A percentile compares a stretch with the other conserved stretches of the same genome.
phyloP scores from a whole-genome alignment of 64 coral and sea anemone genomes.

The Hydrozoanthus tunicans region DNA sequence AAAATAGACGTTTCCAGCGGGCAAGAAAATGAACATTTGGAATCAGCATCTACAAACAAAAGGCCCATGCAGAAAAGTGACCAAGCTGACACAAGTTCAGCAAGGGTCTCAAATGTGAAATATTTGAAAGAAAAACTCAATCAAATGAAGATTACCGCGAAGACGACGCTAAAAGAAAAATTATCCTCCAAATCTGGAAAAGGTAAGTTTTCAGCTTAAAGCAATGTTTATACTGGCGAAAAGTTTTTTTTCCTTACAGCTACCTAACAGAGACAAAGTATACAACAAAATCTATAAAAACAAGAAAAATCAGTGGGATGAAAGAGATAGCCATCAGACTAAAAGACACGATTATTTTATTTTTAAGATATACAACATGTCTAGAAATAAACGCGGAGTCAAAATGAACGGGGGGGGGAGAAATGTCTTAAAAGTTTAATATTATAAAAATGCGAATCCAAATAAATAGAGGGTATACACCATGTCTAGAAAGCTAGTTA shows the following conservation, averaged over 20 bases:
- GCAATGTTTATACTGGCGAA: neutral
- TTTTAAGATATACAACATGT: no score
- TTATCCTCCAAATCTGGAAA: neutral
- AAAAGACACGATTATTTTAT: no score
- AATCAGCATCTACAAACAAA: neutral
- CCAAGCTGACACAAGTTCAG: neutral
- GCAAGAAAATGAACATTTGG: conserved; percentile 25
- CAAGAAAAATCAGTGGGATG: no score
- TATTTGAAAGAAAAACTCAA: conserved; percentile 25
- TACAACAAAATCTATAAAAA: no score
- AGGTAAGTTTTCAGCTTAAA: neutral
- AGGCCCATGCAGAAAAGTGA: neutral
- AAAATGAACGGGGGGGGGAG: no score
- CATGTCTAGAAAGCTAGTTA: no score
- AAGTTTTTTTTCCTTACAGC: neutral
- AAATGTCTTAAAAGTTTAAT: no score
- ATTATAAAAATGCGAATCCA: no score
- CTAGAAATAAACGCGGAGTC: no score
- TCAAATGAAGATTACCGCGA: conserved; percentile 18
- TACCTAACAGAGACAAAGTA: neutral
- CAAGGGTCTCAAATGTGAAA: neutral
- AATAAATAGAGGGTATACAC: no score
- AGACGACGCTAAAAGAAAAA: neutral
- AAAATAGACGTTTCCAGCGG: neutral
- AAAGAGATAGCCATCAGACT: no score